Evolutionary conservation across 2,797 vertebrate genomes (phyloP).

Genomic region (Hyperoplus lanceolatus): DNA sequence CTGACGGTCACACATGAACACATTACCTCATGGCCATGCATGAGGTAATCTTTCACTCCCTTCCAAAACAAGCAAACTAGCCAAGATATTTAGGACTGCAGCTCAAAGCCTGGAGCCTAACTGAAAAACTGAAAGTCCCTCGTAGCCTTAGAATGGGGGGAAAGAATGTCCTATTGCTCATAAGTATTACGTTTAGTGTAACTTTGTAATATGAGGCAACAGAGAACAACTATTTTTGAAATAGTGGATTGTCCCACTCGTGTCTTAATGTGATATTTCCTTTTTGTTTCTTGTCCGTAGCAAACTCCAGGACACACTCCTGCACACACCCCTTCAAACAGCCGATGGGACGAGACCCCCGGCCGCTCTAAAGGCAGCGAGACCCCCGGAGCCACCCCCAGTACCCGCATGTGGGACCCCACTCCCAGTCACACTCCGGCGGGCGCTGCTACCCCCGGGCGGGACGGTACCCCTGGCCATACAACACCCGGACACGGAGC

Average conservation of each 20-base stretch:
- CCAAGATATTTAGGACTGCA: no score
- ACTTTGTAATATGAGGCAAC: neutral
- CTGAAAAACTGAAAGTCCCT: no score
- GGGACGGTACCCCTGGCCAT: constrained; percentile 94
- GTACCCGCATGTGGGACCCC: constrained; percentile 97
- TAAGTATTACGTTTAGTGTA: neutral
- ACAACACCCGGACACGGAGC: constrained; percentile 97
- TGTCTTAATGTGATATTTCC: neutral
- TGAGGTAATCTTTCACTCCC: no score
- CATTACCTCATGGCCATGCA: no score
- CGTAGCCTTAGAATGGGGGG: neutral
- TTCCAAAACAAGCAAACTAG: no score
- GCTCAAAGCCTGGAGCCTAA: no score
- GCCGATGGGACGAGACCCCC: constrained; percentile 98
- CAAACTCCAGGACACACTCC: constrained; percentile 92
- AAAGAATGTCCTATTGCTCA: neutral
- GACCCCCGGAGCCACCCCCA: constrained; percentile 97
- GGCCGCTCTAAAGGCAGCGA: constrained; percentile 97
- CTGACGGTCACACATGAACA: no score
- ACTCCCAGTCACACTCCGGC: constrained; percentile 98
- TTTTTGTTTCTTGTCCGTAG: neutral
- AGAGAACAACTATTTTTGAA: neutral
- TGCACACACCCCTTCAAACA: constrained; percentile 96
- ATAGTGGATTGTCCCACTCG: neutral
- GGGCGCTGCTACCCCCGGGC: constrained; percentile 95